These are phyloP conservation scores for Microtus oregoni DNA, from an alignment of 2,113 vertebrate species.

Conservation along the genomic window DNA sequence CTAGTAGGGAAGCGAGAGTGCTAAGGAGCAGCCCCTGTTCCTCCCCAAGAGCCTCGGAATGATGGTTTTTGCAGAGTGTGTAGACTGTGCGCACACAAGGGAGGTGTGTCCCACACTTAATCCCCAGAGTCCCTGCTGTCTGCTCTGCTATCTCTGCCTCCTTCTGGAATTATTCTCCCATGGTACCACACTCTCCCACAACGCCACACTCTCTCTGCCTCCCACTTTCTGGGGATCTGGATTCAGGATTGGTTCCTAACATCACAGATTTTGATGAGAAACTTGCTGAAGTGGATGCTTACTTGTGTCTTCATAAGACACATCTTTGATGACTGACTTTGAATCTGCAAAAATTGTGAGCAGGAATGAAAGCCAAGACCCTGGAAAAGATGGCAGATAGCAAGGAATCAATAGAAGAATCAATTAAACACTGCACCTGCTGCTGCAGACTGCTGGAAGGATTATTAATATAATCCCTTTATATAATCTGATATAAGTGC, in stretches of 20 bases:
- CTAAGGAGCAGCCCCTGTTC: neutral
- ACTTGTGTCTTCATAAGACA: constrained; percentile 98
- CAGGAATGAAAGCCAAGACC: constrained; percentile 96
- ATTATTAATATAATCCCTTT: constrained; percentile 90
- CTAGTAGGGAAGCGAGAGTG: neutral
- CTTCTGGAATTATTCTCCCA: neutral
- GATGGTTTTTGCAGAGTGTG: too few species aligned
- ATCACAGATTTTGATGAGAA: constrained; percentile 99
- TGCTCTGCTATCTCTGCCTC: neutral
- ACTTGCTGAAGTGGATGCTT: constrained; percentile 96
- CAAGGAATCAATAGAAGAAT: neutral
- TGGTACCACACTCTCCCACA: neutral
- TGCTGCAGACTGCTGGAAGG: constrained; percentile 8
- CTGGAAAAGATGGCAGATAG: constrained; percentile 96
- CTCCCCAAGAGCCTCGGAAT: neutral
- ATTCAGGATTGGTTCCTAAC: constrained; percentile 95
- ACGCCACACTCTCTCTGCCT: neutral
- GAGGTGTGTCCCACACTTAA: neutral
- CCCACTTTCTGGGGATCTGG: constrained; percentile 90
- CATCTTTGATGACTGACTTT: constrained; percentile 99
- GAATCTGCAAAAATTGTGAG: constrained; percentile 98
- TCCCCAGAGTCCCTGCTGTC: neutral
- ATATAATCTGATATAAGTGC: constrained; percentile 88
- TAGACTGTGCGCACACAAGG: neutral
- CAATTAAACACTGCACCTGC: neutral